Evolutionary conservation across 2,113 vertebrate species (phyloP), one percentile per base, ranked within the genome.

Genomic region (Terrapene triunguis): DNA sequence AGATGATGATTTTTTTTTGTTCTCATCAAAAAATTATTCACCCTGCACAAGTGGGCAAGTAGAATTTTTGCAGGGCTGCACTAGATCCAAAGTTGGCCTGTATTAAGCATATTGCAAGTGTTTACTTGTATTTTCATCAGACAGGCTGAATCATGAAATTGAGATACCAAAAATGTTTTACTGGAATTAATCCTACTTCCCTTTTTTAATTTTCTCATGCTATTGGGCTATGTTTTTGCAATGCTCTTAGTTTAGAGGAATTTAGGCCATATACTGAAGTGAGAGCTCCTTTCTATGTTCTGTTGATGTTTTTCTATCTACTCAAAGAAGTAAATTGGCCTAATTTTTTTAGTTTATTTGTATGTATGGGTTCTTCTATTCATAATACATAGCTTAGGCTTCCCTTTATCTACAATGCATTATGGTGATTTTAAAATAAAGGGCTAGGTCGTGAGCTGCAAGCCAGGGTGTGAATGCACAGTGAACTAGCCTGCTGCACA

Each of bases 351-450:
- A 83, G 42, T 48, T 25, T 81, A 44, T 1, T n/a, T 50, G 88
- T 87, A 92, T 22, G 32, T 35, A 91, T 16, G 19, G 6, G 0
- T 57, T 93, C 93, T 92, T 96, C 27, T 24, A 92, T 94, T 93
- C 3, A 2, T 88, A 86, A 76, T 54, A 51, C 13, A 3, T 90
- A 53, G 86, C 51, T 91, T 85, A 85, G 29, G 85, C 42, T 80
- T 94, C 85, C 90, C 47, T 93, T 94, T 89, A 88, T 85, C 42
- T 93, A 35, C 27, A 92, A 53, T 92, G 22, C 62, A 54, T 54
- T 65, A 72, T 13, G 82, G 53, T 1, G 2, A 51, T 92, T 91
- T 93, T 84, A 51, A 86, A 19, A 53, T 86, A 8, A 69, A 35
- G 8, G 32, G 32, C 32, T 69, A 17, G 32, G 10, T 35, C 17